phyloP scores from a whole-genome alignment of 2,888 invertebrate genomes.

The Prenolepis imparis region DNA sequence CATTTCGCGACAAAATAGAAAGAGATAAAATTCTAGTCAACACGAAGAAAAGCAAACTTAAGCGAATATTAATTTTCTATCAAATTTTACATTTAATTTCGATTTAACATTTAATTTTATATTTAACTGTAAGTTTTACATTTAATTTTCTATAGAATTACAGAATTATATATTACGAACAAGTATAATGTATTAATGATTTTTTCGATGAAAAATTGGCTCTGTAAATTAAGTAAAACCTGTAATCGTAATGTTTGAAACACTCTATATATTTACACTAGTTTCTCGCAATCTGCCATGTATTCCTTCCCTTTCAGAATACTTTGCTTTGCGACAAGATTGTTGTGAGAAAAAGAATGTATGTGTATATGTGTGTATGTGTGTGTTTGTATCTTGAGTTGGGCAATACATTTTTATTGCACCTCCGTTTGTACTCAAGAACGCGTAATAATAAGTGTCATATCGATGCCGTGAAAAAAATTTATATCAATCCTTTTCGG shows the following conservation, averaged over 20 bases:
- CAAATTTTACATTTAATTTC: no score
- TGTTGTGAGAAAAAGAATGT: neutral
- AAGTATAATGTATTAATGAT: neutral
- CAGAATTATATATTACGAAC: neutral
- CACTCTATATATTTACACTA: neutral
- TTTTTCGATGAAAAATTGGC: neutral
- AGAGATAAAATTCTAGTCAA: neutral
- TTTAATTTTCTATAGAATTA: neutral
- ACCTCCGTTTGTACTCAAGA: neutral
- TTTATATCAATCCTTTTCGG: neutral
- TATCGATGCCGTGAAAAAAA: neutral
- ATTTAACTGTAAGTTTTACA: no score
- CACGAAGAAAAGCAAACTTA: neutral
- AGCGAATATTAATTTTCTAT: neutral
- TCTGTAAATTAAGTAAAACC: neutral
- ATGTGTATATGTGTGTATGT: neutral
- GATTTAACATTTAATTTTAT: no score
- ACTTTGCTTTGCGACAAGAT: no score
- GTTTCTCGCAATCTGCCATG: neutral
- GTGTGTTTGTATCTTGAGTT: neutral
- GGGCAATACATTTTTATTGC: slow-evolving; percentile 14
- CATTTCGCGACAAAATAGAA: neutral
- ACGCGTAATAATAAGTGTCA: neutral
- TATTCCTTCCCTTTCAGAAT: neutral
- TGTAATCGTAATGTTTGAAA: neutral